Percentiles rank a stretch among this genome's conserved stretches.
These are phyloP conservation scores for Plemyria rubiginata DNA, from an alignment of 2,888 invertebrate species.

Conservation along the genomic window DNA sequence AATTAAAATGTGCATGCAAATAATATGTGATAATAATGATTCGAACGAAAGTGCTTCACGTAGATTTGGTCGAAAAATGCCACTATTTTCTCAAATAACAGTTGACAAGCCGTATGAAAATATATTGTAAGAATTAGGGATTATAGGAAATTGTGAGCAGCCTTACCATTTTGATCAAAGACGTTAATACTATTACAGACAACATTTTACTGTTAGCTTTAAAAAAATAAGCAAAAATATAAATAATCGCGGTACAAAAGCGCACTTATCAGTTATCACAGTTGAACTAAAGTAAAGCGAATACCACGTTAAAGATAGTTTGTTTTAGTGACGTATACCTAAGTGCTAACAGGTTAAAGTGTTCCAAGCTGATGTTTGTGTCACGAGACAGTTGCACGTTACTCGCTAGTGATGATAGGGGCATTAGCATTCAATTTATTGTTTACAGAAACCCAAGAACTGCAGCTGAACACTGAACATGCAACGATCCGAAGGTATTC, in stretches of 20 bases:
- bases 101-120: too few species aligned
- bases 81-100: too few species aligned
- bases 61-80: too few species aligned
- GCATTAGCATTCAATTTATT: too few species aligned
- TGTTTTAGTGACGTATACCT: conserved; percentile 18
- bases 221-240: not conserved
- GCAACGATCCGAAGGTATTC: too few species aligned
- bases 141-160: not conserved
- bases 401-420: conserved; percentile 3
- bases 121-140: not conserved
- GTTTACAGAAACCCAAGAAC: not conserved
- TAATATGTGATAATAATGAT: too few species aligned
- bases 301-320: conserved; percentile 5
- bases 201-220: conserved; percentile 14
- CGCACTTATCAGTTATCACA: conserved; percentile 8
- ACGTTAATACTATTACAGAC: conserved; percentile 26
- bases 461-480: too few species aligned
- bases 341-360: conserved; percentile 21
- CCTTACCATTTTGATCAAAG: conserved; percentile 32
- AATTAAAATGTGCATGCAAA: too few species aligned
- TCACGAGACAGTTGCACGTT: conserved; percentile 12
- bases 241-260: conserved; percentile 3
- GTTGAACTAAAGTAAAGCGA: conserved; percentile 17
- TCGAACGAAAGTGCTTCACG: too few species aligned
- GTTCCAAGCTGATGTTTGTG: conserved; percentile 1